Evolutionary conservation across 2,797 vertebrate genomes (phyloP).

Genomic region (Gobio occitaniae): DNA sequence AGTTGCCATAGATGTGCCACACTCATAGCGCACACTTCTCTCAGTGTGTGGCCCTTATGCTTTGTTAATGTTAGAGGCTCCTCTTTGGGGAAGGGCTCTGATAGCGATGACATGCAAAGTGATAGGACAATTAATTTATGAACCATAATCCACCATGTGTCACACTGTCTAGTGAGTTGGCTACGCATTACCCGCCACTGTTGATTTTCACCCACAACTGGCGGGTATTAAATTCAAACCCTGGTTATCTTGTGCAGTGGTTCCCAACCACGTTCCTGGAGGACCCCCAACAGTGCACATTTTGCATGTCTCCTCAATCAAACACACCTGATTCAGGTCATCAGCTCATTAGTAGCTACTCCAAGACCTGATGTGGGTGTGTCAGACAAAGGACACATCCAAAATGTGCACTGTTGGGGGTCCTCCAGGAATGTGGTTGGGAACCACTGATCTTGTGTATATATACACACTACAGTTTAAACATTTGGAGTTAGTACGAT

Average conservation of each 20-base stretch:
- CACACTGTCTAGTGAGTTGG: not conserved
- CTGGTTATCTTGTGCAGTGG: not conserved
- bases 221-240: not conserved
- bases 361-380: too few species aligned
- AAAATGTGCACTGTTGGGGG: too few species aligned
- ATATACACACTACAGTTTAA: not conserved
- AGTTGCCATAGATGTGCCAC: too few species aligned
- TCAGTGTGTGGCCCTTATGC: not conserved
- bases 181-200: not conserved
- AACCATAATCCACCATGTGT: not conserved
- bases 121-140: not conserved
- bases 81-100: not conserved
- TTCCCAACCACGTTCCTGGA: too few species aligned
- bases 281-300: too few species aligned
- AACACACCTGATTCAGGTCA: too few species aligned
- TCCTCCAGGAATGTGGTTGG: too few species aligned
- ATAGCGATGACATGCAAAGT: not conserved
- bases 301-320: too few species aligned
- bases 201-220: not conserved
- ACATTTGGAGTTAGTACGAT: not conserved
- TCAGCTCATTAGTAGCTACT: too few species aligned
- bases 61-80: not conserved
- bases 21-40: not conserved
- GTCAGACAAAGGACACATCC: too few species aligned
- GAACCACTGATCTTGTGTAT: too few species aligned